Base-by-base conservation (phyloP, 2,113 vertebrate species). In the Azemiops feae region DNA sequence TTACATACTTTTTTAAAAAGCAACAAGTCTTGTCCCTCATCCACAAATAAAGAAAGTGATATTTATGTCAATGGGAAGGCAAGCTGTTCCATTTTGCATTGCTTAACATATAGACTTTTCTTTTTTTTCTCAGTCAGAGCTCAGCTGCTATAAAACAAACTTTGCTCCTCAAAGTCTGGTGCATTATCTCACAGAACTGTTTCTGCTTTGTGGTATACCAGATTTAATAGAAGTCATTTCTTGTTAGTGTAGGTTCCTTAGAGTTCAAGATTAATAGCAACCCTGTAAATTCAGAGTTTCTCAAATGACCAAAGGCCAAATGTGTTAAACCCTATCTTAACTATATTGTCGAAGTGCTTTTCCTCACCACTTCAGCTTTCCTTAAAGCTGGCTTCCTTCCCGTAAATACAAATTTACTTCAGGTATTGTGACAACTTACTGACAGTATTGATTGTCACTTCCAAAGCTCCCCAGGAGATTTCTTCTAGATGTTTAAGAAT, bases 281-380 rank as follows among this genome's bases (percentile, higher is more conserved):
- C n/a, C 50, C 90, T 85, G 30, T 93, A 93, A 91, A 93, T 90
- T 93, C 54, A 90, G 74, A 86, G 69, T 60, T 93, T 93, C 81
- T 93, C 74, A 90, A 89, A 60, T 93, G 92, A 86, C 74, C 88
- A 64, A 55, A 93, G 55, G 74, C 74, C 92, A 93, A 90, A 53
- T 90, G 69, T 93, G 88, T 93, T 93, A 93, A 74, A 93, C 90
- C 74, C 58, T 89, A 85, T 89, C 90, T 89, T 93, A 91, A 89
- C 87, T n/a, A 85, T 58, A 43, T 34, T 85, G 64, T 91, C 64
- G n/a, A 53, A 60, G 53, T 91, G 69, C 85, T 89, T 91, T 86
- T 89, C 87, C 55, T 18, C 60, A 81, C 86, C 43, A 55, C 16
- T 89, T 53, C 54, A 85, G 86, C 45, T 89, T 52, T 89, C 50